Evolutionary conservation across 2,113 vertebrate genomes (phyloP).

Genomic region (Saguinus imperator): DNA sequence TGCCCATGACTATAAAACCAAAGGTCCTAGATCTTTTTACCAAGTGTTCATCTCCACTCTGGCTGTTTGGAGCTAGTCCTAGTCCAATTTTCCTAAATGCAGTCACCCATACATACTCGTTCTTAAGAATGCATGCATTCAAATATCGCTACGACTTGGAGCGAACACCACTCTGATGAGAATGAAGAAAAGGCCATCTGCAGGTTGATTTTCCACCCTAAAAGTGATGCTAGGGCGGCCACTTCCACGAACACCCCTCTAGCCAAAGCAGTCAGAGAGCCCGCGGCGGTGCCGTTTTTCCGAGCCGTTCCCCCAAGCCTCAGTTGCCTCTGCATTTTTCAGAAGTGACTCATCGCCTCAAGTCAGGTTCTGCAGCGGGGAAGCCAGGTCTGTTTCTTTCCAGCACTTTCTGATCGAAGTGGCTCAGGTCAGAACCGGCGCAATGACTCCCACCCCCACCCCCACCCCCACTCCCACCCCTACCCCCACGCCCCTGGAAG

Average conservation of each 20-base stretch:
- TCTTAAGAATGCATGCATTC: background rate
- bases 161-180: background rate
- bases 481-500: accelerated
- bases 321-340: conserved; percentile 41
- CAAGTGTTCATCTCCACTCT: background rate
- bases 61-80: background rate
- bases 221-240: background rate
- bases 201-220: background rate
- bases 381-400: conserved; percentile 29
- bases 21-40: background rate
- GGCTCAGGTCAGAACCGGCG: background rate
- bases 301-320: background rate
- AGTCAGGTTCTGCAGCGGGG: conserved; percentile 16
- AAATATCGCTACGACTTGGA: background rate
- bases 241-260: background rate
- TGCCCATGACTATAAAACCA: background rate
- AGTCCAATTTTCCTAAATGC: background rate
- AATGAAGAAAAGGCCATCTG: background rate
- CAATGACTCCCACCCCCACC: background rate
- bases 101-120: background rate
- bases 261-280: background rate
- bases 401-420: background rate
- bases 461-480: background rate
- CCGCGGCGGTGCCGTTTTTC: background rate
- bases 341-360: conserved; percentile 64